A percentile compares a stretch with the other conserved stretches of the same genome.
phyloP scores from a whole-genome alignment of 2,888 invertebrate species.

The Orthosia gothica region DNA sequence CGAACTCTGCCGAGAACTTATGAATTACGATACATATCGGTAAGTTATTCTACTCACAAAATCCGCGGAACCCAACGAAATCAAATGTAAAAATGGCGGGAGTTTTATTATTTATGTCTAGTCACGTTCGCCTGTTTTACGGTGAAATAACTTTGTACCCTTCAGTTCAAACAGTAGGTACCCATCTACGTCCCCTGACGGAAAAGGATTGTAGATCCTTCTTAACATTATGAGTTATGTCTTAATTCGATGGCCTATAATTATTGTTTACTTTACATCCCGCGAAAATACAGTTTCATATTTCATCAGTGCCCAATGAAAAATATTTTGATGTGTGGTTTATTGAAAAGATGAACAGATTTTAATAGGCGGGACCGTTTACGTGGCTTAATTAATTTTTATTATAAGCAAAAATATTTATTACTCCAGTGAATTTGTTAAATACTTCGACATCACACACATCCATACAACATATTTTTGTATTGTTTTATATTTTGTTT shows the following conservation, averaged over 20 bases:
- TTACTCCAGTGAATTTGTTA: neutral
- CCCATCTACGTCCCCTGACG: slow-evolving; percentile 46
- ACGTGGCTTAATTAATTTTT: slow-evolving; percentile 1
- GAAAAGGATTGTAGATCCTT: slow-evolving; percentile 62
- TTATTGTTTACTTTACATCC: slow-evolving; percentile 17
- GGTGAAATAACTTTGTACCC: slow-evolving; percentile 68
- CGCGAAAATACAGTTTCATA: slow-evolving; percentile 15
- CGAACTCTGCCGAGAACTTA: slow-evolving; percentile 21
- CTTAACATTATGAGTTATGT: slow-evolving; percentile 54
- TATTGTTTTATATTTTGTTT: no score
- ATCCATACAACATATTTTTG: no score
- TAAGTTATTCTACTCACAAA: slow-evolving; percentile 59
- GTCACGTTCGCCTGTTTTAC: slow-evolving; percentile 73
- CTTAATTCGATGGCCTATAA: slow-evolving; percentile 61
- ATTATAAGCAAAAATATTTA: slow-evolving; percentile 1
- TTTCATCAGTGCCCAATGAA: neutral
- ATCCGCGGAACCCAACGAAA: slow-evolving; percentile 46
- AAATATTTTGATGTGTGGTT: slow-evolving; percentile 5
- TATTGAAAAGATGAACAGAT: slow-evolving; percentile 1
- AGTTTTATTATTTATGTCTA: slow-evolving; percentile 69
- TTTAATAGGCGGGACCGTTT: neutral
- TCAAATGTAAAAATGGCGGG: slow-evolving; percentile 64
- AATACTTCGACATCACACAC: neutral
- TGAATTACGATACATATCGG: slow-evolving; percentile 40
- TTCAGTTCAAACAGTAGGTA: slow-evolving; percentile 56